phyloP scores from a whole-genome alignment of 2,888 invertebrate species.

The Villa cingulata region DNA sequence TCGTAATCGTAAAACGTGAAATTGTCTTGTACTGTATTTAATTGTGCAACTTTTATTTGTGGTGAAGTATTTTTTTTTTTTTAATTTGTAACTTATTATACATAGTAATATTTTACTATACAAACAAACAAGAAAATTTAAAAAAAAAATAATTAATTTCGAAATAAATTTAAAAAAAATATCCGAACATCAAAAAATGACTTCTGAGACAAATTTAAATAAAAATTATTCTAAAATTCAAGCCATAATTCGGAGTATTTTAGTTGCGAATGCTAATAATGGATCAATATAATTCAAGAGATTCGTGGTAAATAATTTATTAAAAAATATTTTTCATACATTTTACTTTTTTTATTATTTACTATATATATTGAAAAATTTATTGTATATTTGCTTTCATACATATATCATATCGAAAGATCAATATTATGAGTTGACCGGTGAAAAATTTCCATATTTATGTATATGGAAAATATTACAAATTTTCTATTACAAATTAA shows the following conservation, averaged over 20 bases:
- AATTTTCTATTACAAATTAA: constrained; percentile 30
- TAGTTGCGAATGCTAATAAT: constrained; percentile 28
- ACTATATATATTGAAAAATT: not conserved
- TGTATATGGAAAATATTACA: constrained; percentile 24
- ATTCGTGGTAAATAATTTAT: constrained; percentile 25
- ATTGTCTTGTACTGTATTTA: no score
- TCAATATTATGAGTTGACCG: constrained; percentile 28
- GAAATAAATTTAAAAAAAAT: not conserved
- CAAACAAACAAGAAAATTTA: no score
- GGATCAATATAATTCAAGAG: constrained; percentile 30
- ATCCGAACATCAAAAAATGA: not conserved
- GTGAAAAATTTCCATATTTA: constrained; percentile 27
- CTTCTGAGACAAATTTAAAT: not conserved
- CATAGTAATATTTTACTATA: no score
- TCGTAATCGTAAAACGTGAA: no score
- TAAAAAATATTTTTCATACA: not conserved
- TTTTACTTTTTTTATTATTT: not conserved
- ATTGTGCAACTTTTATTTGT: no score
- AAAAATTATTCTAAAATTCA: constrained; percentile 23
- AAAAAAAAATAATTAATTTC: not conserved
- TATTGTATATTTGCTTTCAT: not conserved
- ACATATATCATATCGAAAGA: no score
- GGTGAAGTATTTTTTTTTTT: no score
- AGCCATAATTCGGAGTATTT: constrained; percentile 27
- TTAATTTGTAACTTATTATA: no score